phyloP scores from a whole-genome alignment of 1,140 invertebrate genomes.

The fruit fly (Drosophila melanogaster) region Release_6_plus_ISO1_MT NT_033779.5:18852001-18852500 shows the following conservation, averaged over 20 bases:
- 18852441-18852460: too few species aligned
- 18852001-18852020: not conserved
- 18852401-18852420: not conserved
- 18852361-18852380: slow-evolving; percentile 16
- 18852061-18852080: slow-evolving; percentile 4
- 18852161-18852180: slow-evolving; percentile 51
- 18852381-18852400: slow-evolving; percentile 9
- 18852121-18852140: slow-evolving; percentile 5
- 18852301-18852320: slow-evolving; percentile 25
- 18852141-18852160: slow-evolving; percentile 62
- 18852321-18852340: slow-evolving; percentile 22
- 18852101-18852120: slow-evolving; percentile 33
- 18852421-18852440: not conserved
- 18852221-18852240: slow-evolving; percentile 35
- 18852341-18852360: slow-evolving; percentile 48
- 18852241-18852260: not conserved
- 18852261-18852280: not conserved
- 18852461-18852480: too few species aligned
- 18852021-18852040: slow-evolving; percentile 3
- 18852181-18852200: slow-evolving; percentile 49
- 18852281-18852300: not conserved
- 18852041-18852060: slow-evolving; percentile 6
- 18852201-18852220: slow-evolving; percentile 66
- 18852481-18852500: too few species aligned
- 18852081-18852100: slow-evolving; percentile 27